Conservation (phyloP, 2,113 vertebrate genomes). For the Leucoraja erinaceus region DNA sequence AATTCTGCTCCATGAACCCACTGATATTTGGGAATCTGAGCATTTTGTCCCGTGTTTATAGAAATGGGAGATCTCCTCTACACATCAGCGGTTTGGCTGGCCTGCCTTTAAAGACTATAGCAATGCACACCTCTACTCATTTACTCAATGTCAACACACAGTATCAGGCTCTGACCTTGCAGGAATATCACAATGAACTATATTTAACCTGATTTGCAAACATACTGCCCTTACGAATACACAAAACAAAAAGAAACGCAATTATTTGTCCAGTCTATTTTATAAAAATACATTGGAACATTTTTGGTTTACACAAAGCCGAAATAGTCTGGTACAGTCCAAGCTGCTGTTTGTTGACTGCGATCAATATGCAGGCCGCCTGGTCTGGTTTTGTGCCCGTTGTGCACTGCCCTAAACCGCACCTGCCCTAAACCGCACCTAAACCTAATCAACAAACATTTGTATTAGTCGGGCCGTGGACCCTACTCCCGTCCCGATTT, state of each 20-base stretch:
- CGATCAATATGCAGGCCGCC: too few species aligned
- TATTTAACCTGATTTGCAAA: conserved; percentile 1
- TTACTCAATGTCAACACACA: background rate
- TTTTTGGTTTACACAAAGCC: background rate
- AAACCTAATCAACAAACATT: too few species aligned
- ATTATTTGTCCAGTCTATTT: background rate
- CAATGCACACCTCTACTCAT: background rate
- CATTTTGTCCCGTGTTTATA: background rate
- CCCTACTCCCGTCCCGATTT: too few species aligned
- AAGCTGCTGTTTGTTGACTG: background rate
- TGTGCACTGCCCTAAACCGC: background rate
- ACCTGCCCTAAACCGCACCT: background rate
- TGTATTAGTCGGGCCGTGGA: background rate
- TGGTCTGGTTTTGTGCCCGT: background rate
- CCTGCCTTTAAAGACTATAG: background rate
- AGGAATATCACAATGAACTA: background rate
- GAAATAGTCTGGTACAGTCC: background rate
- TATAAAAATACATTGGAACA: background rate
- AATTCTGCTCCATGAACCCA: background rate
- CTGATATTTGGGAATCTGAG: background rate
- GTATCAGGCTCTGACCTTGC: background rate
- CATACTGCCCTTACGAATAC: background rate
- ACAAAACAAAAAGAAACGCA: background rate
- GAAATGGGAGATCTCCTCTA: background rate
- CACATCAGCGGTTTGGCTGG: background rate